Conservation (phyloP, 2,888 invertebrate species). For the Heliconius hortense region DNA sequence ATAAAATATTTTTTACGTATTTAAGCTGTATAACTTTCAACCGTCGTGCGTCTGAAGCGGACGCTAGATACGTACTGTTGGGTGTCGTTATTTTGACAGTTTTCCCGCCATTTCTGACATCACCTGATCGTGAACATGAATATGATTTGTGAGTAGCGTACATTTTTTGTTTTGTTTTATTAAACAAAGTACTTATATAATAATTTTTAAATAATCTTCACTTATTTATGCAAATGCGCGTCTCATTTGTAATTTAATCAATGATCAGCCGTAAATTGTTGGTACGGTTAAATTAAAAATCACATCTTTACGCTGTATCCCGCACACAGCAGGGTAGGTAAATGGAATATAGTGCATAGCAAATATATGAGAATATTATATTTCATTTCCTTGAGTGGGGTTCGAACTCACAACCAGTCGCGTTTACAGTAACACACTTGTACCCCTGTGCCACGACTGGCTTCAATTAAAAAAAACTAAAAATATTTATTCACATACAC, state of each 20-base stretch:
- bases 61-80: conserved; percentile 26
- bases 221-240: background rate
- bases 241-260: background rate
- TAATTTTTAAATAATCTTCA: conserved; percentile 5
- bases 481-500: too few relatives aligned
- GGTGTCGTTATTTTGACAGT: conserved; percentile 27
- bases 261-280: background rate
- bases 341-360: too few relatives aligned
- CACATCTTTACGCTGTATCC: background rate
- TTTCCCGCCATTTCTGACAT: conserved; percentile 37
- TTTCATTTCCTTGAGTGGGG: too few relatives aligned
- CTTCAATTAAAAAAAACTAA: too few relatives aligned
- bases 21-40: conserved; percentile 13
- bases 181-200: background rate
- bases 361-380: too few relatives aligned
- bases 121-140: conserved; percentile 9
- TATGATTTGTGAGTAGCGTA: background rate
- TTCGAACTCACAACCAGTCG: too few relatives aligned
- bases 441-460: too few relatives aligned
- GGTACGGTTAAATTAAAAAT: background rate
- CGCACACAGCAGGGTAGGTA: background rate
- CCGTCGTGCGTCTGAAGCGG: conserved; percentile 20
- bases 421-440: too few relatives aligned
- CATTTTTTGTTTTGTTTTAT: background rate
- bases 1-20: background rate